A percentile compares a stretch with the other conserved stretches of the same genome.
phyloP scores from a whole-genome alignment of 2,797 vertebrate genomes.

The Calcarius lapponicus region DNA sequence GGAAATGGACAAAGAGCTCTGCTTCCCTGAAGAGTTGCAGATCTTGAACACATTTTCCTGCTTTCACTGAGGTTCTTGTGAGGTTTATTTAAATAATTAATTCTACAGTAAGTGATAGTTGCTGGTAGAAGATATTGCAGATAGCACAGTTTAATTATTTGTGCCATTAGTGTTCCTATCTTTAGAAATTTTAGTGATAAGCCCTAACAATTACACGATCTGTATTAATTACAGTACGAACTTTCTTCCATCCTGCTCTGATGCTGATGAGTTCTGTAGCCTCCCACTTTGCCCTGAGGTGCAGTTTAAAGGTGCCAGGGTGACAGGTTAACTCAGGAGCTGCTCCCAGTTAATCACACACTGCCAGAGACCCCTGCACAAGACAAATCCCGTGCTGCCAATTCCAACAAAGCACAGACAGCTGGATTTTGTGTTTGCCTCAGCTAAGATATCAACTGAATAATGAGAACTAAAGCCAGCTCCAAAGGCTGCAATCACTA shows the following conservation, averaged over 20 bases:
- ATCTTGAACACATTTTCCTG: background rate
- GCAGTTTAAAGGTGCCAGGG: background rate
- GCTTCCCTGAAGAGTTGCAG: background rate
- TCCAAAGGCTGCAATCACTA: background rate
- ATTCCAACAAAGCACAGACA: background rate
- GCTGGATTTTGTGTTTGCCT: background rate
- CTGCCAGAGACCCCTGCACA: conserved; percentile 5
- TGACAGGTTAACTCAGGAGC: conserved; percentile 19
- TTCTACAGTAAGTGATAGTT: background rate
- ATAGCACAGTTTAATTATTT: conserved; percentile 2
- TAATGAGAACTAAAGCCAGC: background rate
- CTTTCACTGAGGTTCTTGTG: background rate
- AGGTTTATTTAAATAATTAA: background rate
- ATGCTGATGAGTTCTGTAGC: background rate
- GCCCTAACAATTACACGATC: conserved; percentile 5
- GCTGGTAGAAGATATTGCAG: background rate
- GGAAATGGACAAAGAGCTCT: background rate
- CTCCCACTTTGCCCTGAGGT: background rate
- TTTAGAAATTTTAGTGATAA: conserved; percentile 10
- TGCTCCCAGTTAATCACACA: conserved; percentile 21
- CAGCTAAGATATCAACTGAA: background rate
- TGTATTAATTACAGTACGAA: conserved; percentile 25
- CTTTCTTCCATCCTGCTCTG: background rate
- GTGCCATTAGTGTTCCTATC: background rate
- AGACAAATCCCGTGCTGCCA: background rate